Conservation (phyloP, 2,888 invertebrate species). For the Rotaria macrura region DNA sequence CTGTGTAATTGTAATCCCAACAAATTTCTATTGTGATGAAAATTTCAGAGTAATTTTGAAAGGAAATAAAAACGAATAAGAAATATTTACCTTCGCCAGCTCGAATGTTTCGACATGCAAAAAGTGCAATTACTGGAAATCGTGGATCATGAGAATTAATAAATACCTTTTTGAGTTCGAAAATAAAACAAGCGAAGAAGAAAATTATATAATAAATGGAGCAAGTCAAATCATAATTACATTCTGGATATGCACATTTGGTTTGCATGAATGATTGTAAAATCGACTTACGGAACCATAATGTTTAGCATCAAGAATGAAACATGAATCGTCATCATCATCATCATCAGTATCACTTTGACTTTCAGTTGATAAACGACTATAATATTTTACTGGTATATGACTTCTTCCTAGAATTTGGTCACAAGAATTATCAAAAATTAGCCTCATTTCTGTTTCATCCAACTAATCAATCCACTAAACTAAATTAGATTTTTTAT, state of each 20-base stretch:
- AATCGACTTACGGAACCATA: constrained; percentile 1
- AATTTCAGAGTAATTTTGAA: too few species aligned
- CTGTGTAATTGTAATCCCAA: constrained; percentile 22
- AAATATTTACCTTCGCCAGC: background rate
- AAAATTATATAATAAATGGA: too few species aligned
- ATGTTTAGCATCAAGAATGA: background rate
- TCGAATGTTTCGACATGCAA: background rate
- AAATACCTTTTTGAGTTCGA: background rate
- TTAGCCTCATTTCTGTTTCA: too few species aligned
- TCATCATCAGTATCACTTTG: background rate
- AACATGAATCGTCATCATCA: background rate
- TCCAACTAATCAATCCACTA: too few species aligned
- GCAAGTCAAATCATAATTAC: background rate
- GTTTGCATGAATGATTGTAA: constrained; percentile 11
- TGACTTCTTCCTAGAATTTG: background rate
- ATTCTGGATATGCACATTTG: constrained; percentile 2
- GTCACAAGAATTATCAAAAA: background rate
- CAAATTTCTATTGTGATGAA: background rate
- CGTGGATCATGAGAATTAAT: constrained; percentile 15
- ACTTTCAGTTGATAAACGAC: background rate
- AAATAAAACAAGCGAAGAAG: too few species aligned
- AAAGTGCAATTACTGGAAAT: constrained; percentile 1
- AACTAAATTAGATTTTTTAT: too few species aligned
- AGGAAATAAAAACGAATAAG: background rate
- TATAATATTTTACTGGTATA: background rate